Evolutionary conservation across 1,140 invertebrate genomes (phyloP).

Genomic region (Drosophila erecta): DNA sequence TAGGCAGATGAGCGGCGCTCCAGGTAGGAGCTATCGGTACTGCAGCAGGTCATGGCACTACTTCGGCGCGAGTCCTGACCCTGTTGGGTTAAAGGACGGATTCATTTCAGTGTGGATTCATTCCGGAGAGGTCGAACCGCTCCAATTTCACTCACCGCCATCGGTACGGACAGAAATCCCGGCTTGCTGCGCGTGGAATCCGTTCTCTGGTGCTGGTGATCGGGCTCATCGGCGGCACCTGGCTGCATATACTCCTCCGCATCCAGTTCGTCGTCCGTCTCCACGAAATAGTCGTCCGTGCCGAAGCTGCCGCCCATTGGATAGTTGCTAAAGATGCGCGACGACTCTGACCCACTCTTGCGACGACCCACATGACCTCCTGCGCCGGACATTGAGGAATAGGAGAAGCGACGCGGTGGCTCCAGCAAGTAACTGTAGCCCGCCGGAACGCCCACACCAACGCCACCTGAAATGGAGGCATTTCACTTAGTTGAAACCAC

Average conservation of each 20-base stretch:
- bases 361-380: slow-evolving; percentile 80
- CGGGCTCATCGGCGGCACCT: slow-evolving; percentile 34
- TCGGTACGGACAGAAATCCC: slow-evolving; percentile 85
- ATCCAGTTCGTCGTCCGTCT: slow-evolving; percentile 84
- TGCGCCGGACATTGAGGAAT: slow-evolving; percentile 75
- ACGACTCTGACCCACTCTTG: slow-evolving; percentile 82
- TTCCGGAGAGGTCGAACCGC: not conserved
- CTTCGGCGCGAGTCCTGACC: slow-evolving; percentile 87
- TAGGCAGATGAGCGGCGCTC: slow-evolving; percentile 91
- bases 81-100: slow-evolving; percentile 6
- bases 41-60: slow-evolving; percentile 92
- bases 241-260: slow-evolving; percentile 71
- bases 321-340: slow-evolving; percentile 85
- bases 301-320: slow-evolving; percentile 86
- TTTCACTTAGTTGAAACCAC: not conserved
- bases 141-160: slow-evolving; percentile 53
- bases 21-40: slow-evolving; percentile 91
- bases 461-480: slow-evolving; percentile 42
- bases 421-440: slow-evolving; percentile 89
- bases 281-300: slow-evolving; percentile 85
- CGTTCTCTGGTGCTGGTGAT: slow-evolving; percentile 56
- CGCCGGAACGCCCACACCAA: slow-evolving; percentile 81
- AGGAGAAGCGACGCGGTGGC: slow-evolving; percentile 87
- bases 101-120: not conserved
- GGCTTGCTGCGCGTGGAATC: slow-evolving; percentile 84